Evolutionary conservation across 2,797 vertebrate species (phyloP), one percentile per base, ranked within the genome.

Genomic region (Graptemys geographica): DNA sequence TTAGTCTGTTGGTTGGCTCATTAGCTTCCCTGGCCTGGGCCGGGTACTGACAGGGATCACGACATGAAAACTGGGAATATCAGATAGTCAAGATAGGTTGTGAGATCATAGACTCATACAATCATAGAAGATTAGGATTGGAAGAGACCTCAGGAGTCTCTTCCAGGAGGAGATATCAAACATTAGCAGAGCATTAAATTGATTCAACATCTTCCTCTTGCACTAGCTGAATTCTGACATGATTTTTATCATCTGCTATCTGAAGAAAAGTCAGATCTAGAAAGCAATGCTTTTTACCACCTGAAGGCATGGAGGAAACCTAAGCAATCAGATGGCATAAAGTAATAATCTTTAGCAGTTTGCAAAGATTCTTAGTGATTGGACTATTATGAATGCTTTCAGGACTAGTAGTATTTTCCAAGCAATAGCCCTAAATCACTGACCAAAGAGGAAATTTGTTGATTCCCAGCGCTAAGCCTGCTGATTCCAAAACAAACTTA

Each of bases 401-500:
- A 2, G 56, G 65, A 92, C 69, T 81, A 57, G 12, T 53, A 90
- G 25, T 88, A 55, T 84, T 91, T 83, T 56, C 52, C 52, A 92
- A 94, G 87, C 74, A 85, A 87, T 74, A 89, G 83, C 76, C 86
- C 83, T 83, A n/a, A 69, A 87, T 76, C 53, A 41, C 79, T 81
- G 82, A 93, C 52, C 89, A 94, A 89, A 96, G 94, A 95, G 88
- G 82, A 96, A 92, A 81, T 89, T 90, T 19, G 94, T 81, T 93
- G 76, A 79, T 92, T 13, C 87, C 78, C 81, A 89, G 76, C 62
- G 83, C 90, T 0, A 12, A 84, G 76, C 47, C 83, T 83, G 76
- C 69, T 90, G 87, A 94, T 96, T 96, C 95, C 83, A 86, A 95
- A 96, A 91, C 93, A 88, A 95, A 94, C n/a, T 74, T 81, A 87